Evolutionary conservation across 1,140 invertebrate genomes (phyloP).

Genomic region (Plodia interpunctella): DNA sequence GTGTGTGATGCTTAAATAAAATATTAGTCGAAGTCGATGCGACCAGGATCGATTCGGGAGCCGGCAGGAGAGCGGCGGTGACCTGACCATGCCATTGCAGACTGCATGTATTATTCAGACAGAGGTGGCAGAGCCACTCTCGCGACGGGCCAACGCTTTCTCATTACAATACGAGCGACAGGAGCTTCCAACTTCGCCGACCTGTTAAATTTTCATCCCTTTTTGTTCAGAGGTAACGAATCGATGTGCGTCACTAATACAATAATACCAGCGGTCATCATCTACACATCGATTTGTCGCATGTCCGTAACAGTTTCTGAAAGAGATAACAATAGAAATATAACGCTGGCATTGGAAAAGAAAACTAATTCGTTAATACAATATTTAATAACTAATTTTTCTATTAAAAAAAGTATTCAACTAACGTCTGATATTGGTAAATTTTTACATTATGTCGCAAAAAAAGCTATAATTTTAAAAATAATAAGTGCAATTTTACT

Average conservation of each 20-base stretch:
- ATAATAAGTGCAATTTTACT: too few relatives aligned
- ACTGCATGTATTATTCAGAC: slow-evolving; percentile 50
- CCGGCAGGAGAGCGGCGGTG: slow-evolving; percentile 1
- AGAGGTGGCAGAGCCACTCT: slow-evolving; percentile 9
- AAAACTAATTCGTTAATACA: too few relatives aligned
- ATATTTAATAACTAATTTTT: too few relatives aligned
- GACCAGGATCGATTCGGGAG: slow-evolving; percentile 20
- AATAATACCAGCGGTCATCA: slow-evolving; percentile 18
- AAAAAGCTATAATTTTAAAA: too few relatives aligned
- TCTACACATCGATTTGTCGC: slow-evolving; percentile 42
- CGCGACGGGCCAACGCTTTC: slow-evolving; percentile 17
- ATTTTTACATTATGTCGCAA: too few relatives aligned
- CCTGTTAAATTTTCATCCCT: slow-evolving; percentile 73
- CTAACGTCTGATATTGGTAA: too few relatives aligned
- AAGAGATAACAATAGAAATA: too few relatives aligned
- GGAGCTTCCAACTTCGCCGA: slow-evolving; percentile 52
- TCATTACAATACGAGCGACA: slow-evolving; percentile 54
- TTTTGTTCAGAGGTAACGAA: slow-evolving; percentile 64
- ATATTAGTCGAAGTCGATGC: slow-evolving; percentile 17
- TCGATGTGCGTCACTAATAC: slow-evolving; percentile 59
- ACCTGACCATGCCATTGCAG: slow-evolving; percentile 17
- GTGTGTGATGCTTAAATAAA: slow-evolving; percentile 21
- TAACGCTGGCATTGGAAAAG: too few relatives aligned
- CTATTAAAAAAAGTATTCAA: too few relatives aligned
- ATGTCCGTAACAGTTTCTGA: slow-evolving; percentile 14